phyloP scores from a whole-genome alignment of 2,888 invertebrate species.

The Stenodera caucasica region DNA sequence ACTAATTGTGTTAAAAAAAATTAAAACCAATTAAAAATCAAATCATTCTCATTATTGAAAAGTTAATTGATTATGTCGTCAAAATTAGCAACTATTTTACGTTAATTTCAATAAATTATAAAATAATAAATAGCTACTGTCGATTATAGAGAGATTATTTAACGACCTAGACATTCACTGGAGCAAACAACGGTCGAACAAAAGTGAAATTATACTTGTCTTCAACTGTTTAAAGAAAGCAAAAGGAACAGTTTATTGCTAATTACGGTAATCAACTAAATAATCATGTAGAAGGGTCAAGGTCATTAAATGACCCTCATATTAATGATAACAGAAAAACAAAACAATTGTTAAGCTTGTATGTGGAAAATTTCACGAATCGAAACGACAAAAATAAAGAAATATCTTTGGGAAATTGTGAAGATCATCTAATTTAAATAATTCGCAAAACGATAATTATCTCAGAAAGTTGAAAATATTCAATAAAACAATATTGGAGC shows the following conservation, averaged over 20 bases:
- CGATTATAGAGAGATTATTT: conserved; percentile 28
- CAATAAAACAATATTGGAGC: too few relatives aligned
- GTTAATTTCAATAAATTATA: not conserved
- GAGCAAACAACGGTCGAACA: conserved; percentile 20
- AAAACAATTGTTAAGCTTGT: too few relatives aligned
- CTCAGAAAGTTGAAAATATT: too few relatives aligned
- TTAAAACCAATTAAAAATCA: not conserved
- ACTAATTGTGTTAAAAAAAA: not conserved
- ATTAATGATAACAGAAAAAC: too few relatives aligned
- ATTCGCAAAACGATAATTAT: too few relatives aligned
- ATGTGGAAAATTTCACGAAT: too few relatives aligned
- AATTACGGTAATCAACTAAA: conserved; percentile 16
- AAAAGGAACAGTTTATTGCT: conserved; percentile 26
- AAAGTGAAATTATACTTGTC: conserved; percentile 30
- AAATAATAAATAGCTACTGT: conserved; percentile 30
- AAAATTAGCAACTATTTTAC: not conserved
- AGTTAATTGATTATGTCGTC: not conserved
- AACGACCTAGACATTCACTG: conserved; percentile 31
- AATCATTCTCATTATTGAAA: too few relatives aligned
- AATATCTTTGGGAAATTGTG: too few relatives aligned
- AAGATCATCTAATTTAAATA: too few relatives aligned
- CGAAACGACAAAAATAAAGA: too few relatives aligned
- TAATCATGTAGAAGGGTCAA: conserved; percentile 20
- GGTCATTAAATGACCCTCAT: conserved; percentile 13
- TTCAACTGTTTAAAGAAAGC: conserved; percentile 18